Percentiles rank a stretch among this genome's conserved stretches.
Evolutionary conservation across 2,888 invertebrate genomes (phyloP).

Genomic region (Tribolium freemani): DNA sequence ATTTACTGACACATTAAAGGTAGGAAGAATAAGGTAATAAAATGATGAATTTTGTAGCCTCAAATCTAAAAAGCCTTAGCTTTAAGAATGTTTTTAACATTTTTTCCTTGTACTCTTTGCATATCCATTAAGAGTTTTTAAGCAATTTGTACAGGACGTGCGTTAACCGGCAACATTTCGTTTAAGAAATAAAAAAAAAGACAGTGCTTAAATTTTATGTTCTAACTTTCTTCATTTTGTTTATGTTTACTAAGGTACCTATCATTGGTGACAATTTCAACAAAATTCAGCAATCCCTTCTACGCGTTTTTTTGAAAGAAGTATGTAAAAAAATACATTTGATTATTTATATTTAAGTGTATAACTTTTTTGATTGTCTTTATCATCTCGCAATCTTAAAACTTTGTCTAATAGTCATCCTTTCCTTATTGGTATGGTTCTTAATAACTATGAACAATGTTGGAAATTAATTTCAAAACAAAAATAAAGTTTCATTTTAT

Average conservation of each 20-base stretch:
- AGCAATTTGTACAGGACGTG: neutral
- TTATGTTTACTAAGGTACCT: too few species aligned
- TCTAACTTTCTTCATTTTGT: neutral
- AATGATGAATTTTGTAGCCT: conserved; percentile 1
- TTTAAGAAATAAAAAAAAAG: neutral
- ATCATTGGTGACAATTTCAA: too few species aligned
- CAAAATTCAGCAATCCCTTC: too few species aligned
- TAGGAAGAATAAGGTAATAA: conserved; percentile 1
- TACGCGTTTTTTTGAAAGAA: too few species aligned
- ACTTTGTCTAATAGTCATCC: too few species aligned
- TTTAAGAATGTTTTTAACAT: conserved; percentile 9
- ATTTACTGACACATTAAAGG: neutral
- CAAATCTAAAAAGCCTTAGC: neutral
- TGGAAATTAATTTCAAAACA: neutral
- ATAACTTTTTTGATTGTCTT: too few species aligned
- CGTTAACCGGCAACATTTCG: neutral
- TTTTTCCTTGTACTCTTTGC: neutral
- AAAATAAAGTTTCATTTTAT: neutral
- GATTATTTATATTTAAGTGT: too few species aligned
- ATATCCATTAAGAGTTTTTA: conserved; percentile 1
- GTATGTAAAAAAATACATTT: too few species aligned
- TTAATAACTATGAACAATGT: neutral
- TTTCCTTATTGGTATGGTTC: too few species aligned
- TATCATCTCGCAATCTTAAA: too few species aligned
- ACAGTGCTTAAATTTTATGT: neutral